These are phyloP conservation scores for Cheirogaleus medius DNA, from an alignment of 2,113 vertebrate species.

Conservation along the genomic window DNA sequence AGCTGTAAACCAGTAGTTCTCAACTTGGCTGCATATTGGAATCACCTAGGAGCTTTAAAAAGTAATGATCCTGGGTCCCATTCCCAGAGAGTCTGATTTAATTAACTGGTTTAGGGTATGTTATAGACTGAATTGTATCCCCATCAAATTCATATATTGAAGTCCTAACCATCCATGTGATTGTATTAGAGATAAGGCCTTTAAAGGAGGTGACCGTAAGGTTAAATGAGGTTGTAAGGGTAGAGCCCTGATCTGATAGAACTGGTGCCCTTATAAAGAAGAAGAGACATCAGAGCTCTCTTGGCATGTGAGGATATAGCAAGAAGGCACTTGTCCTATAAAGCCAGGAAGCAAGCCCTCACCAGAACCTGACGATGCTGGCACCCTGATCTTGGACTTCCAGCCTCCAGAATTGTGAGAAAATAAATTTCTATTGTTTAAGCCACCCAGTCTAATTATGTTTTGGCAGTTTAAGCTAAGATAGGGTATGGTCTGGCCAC, in stretches of 20 bases:
- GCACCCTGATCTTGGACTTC: not conserved
- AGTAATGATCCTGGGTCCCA: not conserved
- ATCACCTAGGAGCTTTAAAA: not conserved
- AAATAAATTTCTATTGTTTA: conserved; percentile 29
- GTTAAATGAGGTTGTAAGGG: not conserved
- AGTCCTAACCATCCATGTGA: not conserved
- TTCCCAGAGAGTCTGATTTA: conserved; percentile 34
- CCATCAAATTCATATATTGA: not conserved
- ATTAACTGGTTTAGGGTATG: not conserved
- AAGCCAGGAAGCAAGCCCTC: not conserved
- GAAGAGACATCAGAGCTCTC: not conserved
- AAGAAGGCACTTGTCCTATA: not conserved
- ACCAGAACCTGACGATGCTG: not conserved
- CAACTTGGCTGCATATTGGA: not conserved
- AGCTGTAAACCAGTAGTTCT: not conserved
- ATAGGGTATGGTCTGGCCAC: not conserved
- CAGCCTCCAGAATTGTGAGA: not conserved
- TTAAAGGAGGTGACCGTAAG: not conserved
- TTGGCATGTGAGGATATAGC: not conserved
- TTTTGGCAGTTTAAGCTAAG: not conserved
- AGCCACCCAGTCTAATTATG: not conserved
- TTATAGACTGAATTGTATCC: not conserved
- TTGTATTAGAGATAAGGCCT: not conserved
- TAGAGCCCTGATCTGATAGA: not conserved
- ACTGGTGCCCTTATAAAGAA: not conserved